Evolutionary conservation across 2,113 vertebrate genomes (phyloP).

Genomic region (Brachypteracias leptosomus): DNA sequence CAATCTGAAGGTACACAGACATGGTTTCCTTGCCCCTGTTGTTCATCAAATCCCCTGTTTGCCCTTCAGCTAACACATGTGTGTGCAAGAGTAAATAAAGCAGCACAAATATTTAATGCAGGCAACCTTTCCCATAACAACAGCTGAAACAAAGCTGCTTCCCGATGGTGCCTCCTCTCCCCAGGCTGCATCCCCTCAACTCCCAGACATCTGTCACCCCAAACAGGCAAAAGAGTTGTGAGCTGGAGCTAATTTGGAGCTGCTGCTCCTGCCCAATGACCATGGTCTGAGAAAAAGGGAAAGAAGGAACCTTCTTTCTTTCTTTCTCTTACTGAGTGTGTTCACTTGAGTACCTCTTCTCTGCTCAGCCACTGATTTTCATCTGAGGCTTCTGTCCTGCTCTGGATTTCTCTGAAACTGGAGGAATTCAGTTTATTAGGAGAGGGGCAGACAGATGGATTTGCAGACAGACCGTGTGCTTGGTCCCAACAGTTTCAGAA

Average conservation of each 20-base stretch:
- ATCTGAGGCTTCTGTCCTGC: background rate
- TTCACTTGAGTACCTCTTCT: background rate
- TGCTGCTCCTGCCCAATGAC: background rate
- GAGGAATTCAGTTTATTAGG: background rate
- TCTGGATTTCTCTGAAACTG: background rate
- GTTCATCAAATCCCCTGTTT: background rate
- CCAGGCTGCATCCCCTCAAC: background rate
- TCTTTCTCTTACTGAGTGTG: background rate
- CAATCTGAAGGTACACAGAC: background rate
- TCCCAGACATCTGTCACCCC: background rate
- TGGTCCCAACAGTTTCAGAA: background rate
- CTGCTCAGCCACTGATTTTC: background rate
- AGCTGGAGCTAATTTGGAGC: background rate
- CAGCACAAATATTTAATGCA: background rate
- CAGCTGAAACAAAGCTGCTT: background rate
- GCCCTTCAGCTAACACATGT: background rate
- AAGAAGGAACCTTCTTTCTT: background rate
- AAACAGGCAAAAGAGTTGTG: background rate
- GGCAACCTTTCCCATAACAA: background rate
- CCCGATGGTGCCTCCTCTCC: rapidly evolving
- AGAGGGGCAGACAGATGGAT: background rate
- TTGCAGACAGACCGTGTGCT: background rate
- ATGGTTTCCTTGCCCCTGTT: background rate
- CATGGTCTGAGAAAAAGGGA: rapidly evolving
- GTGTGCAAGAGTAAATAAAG: background rate